A percentile compares a stretch with the other conserved stretches of the same genome.
Conservation (phyloP, 2,797 vertebrate species). For the Phrynocephalus forsythii region DNA sequence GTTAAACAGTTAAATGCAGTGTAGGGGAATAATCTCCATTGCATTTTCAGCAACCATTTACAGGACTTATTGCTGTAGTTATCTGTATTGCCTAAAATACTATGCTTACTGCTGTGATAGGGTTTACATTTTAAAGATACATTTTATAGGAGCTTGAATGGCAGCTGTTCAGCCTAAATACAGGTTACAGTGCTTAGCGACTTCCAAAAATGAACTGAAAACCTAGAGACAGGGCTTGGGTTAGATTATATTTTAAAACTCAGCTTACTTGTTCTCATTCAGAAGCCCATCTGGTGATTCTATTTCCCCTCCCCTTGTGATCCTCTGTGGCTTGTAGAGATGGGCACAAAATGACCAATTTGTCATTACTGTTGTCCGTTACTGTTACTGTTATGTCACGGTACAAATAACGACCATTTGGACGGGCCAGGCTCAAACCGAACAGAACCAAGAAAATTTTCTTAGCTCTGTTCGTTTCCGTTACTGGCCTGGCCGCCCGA, state of each 20-base stretch:
- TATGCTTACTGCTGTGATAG: conserved; percentile 3
- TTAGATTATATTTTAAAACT: background rate
- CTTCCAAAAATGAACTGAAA: background rate
- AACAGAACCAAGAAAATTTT: too few relatives aligned
- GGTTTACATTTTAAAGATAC: background rate
- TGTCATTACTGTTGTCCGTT: too few relatives aligned
- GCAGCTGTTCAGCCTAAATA: background rate
- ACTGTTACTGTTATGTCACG: too few relatives aligned
- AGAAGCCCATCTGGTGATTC: background rate
- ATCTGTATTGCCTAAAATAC: conserved; percentile 20
- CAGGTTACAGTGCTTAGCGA: background rate
- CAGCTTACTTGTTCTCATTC: background rate
- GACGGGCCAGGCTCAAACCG: too few relatives aligned
- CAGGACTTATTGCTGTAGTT: background rate
- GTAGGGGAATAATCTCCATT: background rate
- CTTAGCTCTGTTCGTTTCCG: too few relatives aligned
- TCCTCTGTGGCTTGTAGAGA: background rate
- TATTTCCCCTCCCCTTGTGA: background rate
- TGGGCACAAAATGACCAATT: too few relatives aligned
- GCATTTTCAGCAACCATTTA: conserved; percentile 2
- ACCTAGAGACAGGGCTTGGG: background rate
- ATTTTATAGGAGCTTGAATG: conserved; percentile 10
- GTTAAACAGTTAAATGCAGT: conserved; percentile 30
- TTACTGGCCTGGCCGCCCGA: too few relatives aligned
- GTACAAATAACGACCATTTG: too few relatives aligned